Conservation (phyloP, 2,113 vertebrate species). For the Urocynchramus pylzowi region DNA sequence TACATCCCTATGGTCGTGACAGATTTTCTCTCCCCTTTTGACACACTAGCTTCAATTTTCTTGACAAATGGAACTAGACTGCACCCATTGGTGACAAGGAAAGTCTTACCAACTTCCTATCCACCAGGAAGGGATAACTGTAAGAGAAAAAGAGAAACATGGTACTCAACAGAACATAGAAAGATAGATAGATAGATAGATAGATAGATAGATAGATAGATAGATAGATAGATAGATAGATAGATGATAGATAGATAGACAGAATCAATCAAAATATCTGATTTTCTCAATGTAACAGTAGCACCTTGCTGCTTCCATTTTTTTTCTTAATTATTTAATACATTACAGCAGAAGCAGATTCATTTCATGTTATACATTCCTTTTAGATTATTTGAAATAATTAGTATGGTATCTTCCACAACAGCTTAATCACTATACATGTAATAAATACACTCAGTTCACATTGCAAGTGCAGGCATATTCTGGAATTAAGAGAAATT, state of each 20-base stretch:
- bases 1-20: not conserved
- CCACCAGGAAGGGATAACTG: not conserved
- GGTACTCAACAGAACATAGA: not conserved
- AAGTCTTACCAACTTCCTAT: not conserved
- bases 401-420: not conserved
- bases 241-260: not conserved
- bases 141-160: not conserved
- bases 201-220: not conserved
- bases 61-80: not conserved
- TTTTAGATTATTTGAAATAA: not conserved
- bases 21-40: not conserved
- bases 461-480: not conserved
- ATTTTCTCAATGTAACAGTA: not conserved
- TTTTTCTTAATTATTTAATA: not conserved
- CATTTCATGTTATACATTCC: not conserved
- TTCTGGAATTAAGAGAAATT: not conserved
- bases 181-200: not conserved
- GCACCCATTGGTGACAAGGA: not conserved
- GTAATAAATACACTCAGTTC: not conserved
- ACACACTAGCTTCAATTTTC: not conserved
- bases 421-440: not conserved
- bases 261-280: not conserved
- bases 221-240: not conserved
- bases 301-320: not conserved
- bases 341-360: not conserved